phyloP scores from a whole-genome alignment of 2,113 vertebrate species.

The Elaphurus davidianus region DNA sequence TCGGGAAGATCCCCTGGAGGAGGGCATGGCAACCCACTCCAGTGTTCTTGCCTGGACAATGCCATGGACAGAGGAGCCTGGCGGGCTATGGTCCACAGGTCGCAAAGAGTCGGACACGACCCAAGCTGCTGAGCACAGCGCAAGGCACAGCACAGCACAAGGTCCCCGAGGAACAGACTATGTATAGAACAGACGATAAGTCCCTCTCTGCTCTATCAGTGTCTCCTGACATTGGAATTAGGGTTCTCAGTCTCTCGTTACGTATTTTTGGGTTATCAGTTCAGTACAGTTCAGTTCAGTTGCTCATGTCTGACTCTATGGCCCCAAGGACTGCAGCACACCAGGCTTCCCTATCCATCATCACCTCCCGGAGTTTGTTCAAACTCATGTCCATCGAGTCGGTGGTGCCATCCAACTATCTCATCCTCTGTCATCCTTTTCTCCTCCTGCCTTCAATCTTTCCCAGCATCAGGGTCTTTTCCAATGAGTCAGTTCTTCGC shows the following conservation, averaged over 20 bases:
- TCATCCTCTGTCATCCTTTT: background rate
- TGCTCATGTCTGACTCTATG: accelerated
- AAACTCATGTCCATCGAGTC: background rate
- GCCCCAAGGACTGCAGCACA: background rate
- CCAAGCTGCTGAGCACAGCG: accelerated
- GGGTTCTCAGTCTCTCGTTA: background rate
- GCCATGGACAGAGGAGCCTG: background rate
- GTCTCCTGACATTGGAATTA: background rate
- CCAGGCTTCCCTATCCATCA: background rate
- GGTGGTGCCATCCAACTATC: background rate
- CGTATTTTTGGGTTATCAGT: background rate
- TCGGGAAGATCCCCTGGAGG: background rate
- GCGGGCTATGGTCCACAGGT: background rate
- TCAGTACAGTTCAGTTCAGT: background rate
- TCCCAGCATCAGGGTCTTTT: background rate
- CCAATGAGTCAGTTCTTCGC: background rate
- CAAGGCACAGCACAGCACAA: background rate
- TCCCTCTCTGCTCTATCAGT: background rate
- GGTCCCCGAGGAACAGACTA: background rate
- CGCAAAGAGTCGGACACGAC: accelerated
- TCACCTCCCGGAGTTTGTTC: background rate
- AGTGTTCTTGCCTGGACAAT: background rate
- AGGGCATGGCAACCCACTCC: background rate
- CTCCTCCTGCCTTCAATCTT: background rate
- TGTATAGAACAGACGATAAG: background rate